Evolutionary conservation across 2,888 invertebrate species (phyloP), one percentile per base, ranked within the genome.

Genomic region (Catonia carolina): DNA sequence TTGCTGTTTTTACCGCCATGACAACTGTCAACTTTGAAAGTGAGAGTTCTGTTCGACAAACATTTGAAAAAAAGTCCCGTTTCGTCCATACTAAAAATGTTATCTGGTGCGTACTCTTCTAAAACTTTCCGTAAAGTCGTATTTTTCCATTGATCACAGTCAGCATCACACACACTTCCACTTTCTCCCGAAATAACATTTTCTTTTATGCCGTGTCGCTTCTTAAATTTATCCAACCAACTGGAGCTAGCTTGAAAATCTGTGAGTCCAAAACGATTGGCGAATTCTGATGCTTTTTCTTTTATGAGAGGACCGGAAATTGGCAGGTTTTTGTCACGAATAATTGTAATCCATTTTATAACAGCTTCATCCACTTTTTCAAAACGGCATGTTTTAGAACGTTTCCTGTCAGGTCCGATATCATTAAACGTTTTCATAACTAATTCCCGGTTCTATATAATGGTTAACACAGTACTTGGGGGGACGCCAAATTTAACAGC

Each of bases 21-120:
- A 22, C 51, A 51, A 6, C 36, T 51, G 18, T 51, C 18, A 12
- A 18, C 36, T 37, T 51, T 51, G 22, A 51, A 51, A 20, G 18
- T 18, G 2, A 51, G 5, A 12, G 17, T 37, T 12, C 8, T 36
- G 5, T 20, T 27, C 5, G 27, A 27, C 27, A 27, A 27, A 27
- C 27, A 27, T 27, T 27, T 27, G 5, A 27, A 27, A 27, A 27
- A 27, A 27, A 27, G 27, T 8, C 4, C 36, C 22, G 22, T 51
- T 36, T 51, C 36, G 36, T 51, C 37, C 33, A 35, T 22, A 20
- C 36, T 51, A 18, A 51, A 51, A 6, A 51, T 51, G 20, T 51
- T 27, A 8, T 27, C 20, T 12, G 20, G 18, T 5, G 6, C 36
- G 20, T 51, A 51, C 8, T 36, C 51, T 51, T 36, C 36, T 36